Evolutionary conservation across 2,113 vertebrate species (phyloP), one percentile per base, ranked within the genome.

Genomic region (Diadophis punctatus): DNA sequence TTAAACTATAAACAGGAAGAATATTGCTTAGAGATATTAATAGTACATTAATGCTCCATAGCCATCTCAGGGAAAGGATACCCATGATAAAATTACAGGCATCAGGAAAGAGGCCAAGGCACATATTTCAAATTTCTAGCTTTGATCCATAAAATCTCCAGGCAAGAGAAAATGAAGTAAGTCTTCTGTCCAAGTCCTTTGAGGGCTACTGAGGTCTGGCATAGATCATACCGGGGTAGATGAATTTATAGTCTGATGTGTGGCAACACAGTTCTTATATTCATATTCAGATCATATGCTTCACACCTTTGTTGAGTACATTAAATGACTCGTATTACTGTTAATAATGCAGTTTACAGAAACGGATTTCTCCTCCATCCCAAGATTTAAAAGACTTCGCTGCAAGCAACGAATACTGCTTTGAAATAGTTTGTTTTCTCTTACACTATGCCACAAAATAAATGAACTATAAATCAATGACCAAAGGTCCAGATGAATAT

Each of bases 401-500:
- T 43, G 34, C 16, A n/a, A 92, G 46, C 60, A 55, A 56, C 22
- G 1, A 30, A 30, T 43, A 58, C 30, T 93, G 20, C 49, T 86
- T 49, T 30, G 53, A 86, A 86, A 90, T 43, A 49, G 14, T 88
- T 92, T 92, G 39, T 43, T 74, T 58, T 93, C 48, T 53, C 87
- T 18, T 56, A 55, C 48, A 46, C 20, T 49, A 68, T 85, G 49
- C 6, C 91, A 93, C 90, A 90, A 0, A 60, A 88, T 90, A 88
- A 90, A 87, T 87, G 80, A 90, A 92, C 92, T 91, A 91, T 91
- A 91, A 90, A 88, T 80, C 0, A 14, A 6, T 91, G 94, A 91
- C 55, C 94, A 93, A 74, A 93, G 96, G 94, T 96, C 95, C 53
- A 94, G 74, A 94, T 34, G 56, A 94, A 51, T 56, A 46, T 85